phyloP scores from a whole-genome alignment of 1,140 invertebrate genomes.

The Aphaenogaster rudis region DNA sequence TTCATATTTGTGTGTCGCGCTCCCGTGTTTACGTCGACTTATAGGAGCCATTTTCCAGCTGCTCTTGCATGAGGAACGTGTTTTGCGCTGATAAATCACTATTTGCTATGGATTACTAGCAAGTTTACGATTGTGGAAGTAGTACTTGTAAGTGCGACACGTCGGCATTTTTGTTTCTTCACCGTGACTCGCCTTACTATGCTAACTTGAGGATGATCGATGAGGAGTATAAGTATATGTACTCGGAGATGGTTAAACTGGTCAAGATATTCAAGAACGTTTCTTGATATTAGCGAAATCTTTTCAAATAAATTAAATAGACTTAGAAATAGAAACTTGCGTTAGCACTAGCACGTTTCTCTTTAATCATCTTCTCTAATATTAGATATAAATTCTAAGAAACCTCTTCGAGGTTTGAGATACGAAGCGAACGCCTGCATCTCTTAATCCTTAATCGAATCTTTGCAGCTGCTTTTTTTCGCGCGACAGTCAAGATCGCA shows the following conservation, averaged over 20 bases:
- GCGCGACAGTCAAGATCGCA: constrained; percentile 34
- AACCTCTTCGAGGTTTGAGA: not conserved
- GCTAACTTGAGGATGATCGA: constrained; percentile 47
- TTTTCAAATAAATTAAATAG: not conserved
- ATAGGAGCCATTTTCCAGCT: constrained; percentile 9
- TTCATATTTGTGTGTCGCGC: not conserved
- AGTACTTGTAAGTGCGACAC: constrained; percentile 44
- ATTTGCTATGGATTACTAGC: constrained; percentile 17
- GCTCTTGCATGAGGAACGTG: not conserved
- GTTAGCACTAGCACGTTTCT: not conserved
- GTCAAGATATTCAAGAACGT: constrained; percentile 22
- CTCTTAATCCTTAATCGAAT: constrained; percentile 13
- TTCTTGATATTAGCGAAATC: not conserved
- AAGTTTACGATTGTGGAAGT: constrained; percentile 38
- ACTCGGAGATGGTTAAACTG: constrained; percentile 6
- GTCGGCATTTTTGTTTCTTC: constrained; percentile 46
- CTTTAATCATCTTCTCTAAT: not conserved
- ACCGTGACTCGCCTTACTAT: constrained; percentile 38
- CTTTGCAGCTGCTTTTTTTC: constrained; percentile 24
- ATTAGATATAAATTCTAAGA: not conserved
- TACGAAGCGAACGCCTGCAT: not conserved
- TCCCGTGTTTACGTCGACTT: not conserved
- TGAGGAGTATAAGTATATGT: constrained; percentile 14
- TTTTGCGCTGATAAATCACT: constrained; percentile 41
- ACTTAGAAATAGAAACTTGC: not conserved